These are phyloP conservation scores for Ryuthela nishihirai DNA, from an alignment of 2,888 invertebrate genomes.

Conservation along the genomic window DNA sequence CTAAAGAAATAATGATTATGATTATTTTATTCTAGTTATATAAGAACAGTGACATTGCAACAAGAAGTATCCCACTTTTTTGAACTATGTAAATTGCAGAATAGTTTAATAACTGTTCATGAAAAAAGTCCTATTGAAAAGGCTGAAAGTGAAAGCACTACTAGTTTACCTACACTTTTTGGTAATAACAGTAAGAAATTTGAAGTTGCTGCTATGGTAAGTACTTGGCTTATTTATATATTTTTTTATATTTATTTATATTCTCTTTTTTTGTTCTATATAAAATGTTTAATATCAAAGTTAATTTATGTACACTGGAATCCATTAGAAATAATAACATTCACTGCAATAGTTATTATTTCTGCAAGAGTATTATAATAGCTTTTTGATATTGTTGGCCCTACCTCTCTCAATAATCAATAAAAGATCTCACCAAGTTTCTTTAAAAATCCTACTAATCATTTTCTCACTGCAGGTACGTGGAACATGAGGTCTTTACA, in stretches of 20 bases:
- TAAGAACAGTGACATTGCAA: constrained; percentile 74
- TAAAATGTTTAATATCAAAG: too few species aligned
- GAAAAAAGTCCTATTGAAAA: background rate
- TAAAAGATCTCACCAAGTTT: too few species aligned
- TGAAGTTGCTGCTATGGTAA: constrained; percentile 26
- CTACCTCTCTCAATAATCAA: too few species aligned
- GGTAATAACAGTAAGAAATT: constrained; percentile 23
- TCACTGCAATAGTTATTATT: too few species aligned
- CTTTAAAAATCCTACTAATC: too few species aligned
- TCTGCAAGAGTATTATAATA: too few species aligned
- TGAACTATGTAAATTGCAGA: constrained; percentile 14
- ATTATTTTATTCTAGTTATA: constrained; percentile 54
- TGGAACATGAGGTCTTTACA: too few species aligned
- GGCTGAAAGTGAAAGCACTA: background rate
- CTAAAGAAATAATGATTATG: background rate
- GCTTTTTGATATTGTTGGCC: too few species aligned
- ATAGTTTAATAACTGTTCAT: constrained; percentile 39
- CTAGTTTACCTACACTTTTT: constrained; percentile 24
- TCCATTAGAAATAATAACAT: too few species aligned
- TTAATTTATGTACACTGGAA: too few species aligned
- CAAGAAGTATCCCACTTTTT: constrained; percentile 65
- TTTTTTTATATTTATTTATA: background rate
- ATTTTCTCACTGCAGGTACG: too few species aligned
- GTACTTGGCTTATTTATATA: background rate
- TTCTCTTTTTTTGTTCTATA: too few species aligned